Conservation (phyloP, 2,888 invertebrate genomes). For the Phengaris arion region DNA sequence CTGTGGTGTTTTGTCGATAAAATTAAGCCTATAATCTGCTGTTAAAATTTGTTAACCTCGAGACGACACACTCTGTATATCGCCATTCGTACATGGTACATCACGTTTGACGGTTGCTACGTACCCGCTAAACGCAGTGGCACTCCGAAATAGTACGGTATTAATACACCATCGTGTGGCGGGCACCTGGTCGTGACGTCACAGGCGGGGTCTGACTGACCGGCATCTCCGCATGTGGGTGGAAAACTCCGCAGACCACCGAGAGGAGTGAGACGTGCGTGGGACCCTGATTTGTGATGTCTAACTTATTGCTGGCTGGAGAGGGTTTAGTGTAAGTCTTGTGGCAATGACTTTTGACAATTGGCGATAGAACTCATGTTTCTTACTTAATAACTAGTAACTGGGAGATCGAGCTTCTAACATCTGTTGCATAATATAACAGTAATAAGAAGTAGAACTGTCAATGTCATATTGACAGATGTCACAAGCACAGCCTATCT, state of each 20-base stretch:
- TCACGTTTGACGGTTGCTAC: neutral
- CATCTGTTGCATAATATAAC: too few species aligned
- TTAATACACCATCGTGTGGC: neutral
- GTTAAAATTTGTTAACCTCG: neutral
- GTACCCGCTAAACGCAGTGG: neutral
- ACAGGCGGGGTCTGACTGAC: neutral
- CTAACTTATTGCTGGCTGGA: neutral
- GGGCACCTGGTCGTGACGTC: constrained; percentile 10
- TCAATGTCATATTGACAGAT: too few species aligned
- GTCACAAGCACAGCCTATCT: too few species aligned
- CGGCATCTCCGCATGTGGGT: neutral
- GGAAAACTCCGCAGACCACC: neutral
- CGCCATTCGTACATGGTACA: neutral
- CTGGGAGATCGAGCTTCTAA: too few species aligned
- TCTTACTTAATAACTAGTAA: too few species aligned
- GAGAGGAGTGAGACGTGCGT: neutral
- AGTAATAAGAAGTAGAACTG: too few species aligned
- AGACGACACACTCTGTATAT: neutral
- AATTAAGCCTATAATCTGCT: too few species aligned
- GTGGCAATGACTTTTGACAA: neutral
- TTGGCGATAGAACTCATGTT: too few species aligned
- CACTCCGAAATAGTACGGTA: constrained; percentile 5
- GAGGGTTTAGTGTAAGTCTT: neutral
- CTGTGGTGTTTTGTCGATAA: too few species aligned
- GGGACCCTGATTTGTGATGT: neutral